phyloP scores from a whole-genome alignment of 30 jellyfish, hydroid and myxozoan species.

The Turritopsis rubra region DNA sequence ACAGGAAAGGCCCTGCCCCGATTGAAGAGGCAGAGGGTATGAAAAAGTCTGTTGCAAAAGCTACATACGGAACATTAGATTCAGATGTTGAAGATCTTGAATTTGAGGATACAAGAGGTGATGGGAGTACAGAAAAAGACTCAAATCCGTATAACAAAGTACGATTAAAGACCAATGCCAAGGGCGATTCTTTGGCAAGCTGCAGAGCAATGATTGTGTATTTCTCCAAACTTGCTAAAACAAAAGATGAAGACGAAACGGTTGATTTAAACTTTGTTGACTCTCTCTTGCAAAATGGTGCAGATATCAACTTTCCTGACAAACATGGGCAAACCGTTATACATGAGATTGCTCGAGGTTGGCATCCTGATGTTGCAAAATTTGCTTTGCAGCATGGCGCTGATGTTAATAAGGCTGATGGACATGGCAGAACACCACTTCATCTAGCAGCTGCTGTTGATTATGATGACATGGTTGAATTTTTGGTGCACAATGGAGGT shows the following conservation, averaged over 20 bases:
- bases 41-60: conserved; percentile 64
- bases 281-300: conserved; percentile 91
- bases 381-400: conserved; percentile 97
- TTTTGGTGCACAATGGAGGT: conserved; percentile 88
- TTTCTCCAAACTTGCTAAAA: conserved; percentile 90
- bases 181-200: conserved; percentile 93
- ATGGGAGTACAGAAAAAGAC: conserved; percentile 37
- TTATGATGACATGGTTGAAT: conserved; percentile 94
- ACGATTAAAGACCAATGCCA: conserved; percentile 25
- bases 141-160: conserved; percentile 37
- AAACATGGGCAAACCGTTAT: conserved; percentile 88
- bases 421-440: conserved; percentile 79
- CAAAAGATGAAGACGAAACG: conserved; percentile 87
- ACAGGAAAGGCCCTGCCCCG: conserved; percentile 99
- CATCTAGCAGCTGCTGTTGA: conserved; percentile 99
- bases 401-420: conserved; percentile 83
- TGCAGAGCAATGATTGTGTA: conserved; percentile 94
- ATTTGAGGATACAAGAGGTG: conserved; percentile 66
- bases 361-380: conserved; percentile 98
- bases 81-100: conserved; percentile 94
- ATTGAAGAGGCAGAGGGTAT: conserved; percentile 86
- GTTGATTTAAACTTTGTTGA: conserved; percentile 89
- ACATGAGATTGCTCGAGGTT: conserved; percentile 96
- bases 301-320: conserved; percentile 86
- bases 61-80: conserved; percentile 96